Base-by-base conservation (phyloP, 2,888 invertebrate genomes). In the Torymus aiolomorphi region DNA sequence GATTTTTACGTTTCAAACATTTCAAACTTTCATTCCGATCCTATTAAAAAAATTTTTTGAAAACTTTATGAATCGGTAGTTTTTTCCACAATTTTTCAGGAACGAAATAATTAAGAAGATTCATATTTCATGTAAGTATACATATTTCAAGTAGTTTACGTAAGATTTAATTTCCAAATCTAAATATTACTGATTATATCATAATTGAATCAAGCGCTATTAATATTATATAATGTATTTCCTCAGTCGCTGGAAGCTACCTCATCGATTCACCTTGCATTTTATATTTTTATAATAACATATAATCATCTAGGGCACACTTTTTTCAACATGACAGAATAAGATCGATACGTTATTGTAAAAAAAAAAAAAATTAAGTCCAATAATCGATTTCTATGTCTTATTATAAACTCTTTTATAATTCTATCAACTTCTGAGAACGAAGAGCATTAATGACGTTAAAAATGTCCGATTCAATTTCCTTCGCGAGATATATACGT, bases 231-330 rank as follows among this genome's bases (percentile, higher is more conserved):
- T 54, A 54, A 62, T n/a, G 1, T 20, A 11, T n/a, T 24, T 42
- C 42, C 42, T 42, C 42, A 42, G 42, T 42, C 42, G 5, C 2
- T 20, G n/a, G 18, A 52, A 54, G 52, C 18, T 18, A 57, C 16
- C 10, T 16, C 54, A 67, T 67, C 54, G 24, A 66, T 52, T 66
- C 52, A 49, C 18, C 20, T 62, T 62, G n/a, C 14, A 10, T 18
- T 42, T 42, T 42, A 42, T 62, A 61, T 61, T 62, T 72, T 72
- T 52, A 52, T 51, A 71, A 71, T 20, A 13, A 59, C 18, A 51
- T 20, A 51, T 51, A 62, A 62, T 52, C 62, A 62, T 52, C 51
- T 51, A 52, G 62, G 59, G n/a, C 72, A 52, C 61, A 13, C n/a
- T 18, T 24, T 31, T 52, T 73, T 13, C 54, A 54, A 12, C 31